Base-by-base conservation (phyloP, 2,113 vertebrate species). In the Ptyas mucosa region DNA sequence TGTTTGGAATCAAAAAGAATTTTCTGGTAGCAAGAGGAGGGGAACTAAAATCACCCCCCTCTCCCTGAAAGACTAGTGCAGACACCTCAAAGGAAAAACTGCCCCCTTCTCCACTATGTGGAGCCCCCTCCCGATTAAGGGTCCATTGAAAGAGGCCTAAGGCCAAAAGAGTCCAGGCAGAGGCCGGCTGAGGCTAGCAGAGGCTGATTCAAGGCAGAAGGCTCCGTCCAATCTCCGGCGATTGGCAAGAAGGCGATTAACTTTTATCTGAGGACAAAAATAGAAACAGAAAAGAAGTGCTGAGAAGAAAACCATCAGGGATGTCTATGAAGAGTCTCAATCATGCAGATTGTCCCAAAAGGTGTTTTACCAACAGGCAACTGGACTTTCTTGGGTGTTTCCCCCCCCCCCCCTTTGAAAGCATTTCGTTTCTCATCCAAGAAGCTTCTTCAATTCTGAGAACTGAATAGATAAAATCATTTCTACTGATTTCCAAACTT, bases 31-130 rank as follows among this genome's bases (percentile, higher is more conserved):
- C 95, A 95, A 96, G 96, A 92, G 93, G 95, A 90, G 90, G 92
- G 91, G 96, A 94, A 93, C 55, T 69, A 92, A 87, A 90, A 94
- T 26, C 57, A 61, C 57, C 24, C 85, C 93, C 96, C 95, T 24
- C 97, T 96, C 97, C 93, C 95, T 90, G 97, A 97, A 95, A 97
- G 94, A 94, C 95, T 93, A 95, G 96, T 95, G 97, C 97, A 97
- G 97, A 97, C 96, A 97, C 96, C 95, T 94, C 94, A 93, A 96
- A 95, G 95, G 94, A 97, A n/a, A 26, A 97, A 97, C 95, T 95
- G 95, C 95, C 94, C 94, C 94, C 92, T 89, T 95, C 96, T 96
- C 96, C 51, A 12, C 57, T 94, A 88, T 81, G 95, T 87, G 93
- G 95, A 95, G 87, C 93, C 90, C 1, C 61, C 93, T 93, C 91